Evolutionary conservation across 2,888 invertebrate genomes (phyloP), one percentile per base, ranked within the genome.

Genomic region (Drosophila anomelani): DNA sequence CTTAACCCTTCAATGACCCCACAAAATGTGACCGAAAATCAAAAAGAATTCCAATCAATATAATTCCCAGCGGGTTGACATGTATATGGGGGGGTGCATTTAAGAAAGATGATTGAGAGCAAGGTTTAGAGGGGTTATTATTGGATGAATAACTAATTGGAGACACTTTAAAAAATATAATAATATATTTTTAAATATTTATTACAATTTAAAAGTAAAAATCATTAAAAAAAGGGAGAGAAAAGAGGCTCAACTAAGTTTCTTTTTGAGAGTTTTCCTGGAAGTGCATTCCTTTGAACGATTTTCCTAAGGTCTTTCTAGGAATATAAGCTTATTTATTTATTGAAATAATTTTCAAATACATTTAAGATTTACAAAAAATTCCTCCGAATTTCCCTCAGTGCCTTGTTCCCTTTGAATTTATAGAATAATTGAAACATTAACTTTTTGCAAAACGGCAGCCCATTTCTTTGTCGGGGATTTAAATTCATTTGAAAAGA

Each of bases 401-500:
- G 32, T 66, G 34, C 26, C n/a, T 10, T 34, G 26, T 34, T 23
- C 47, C 34, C 23, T 29, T 51, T 55, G 46, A 36, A 64, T 54
- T 66, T 63, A 68, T 63, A 59, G 75, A 75, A 67, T 88, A 88
- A 86, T 86, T 86, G 88, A 86, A 85, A 86, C 88, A 88, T 86
- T 86, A 86, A 86, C 86, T 85, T 85, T 66, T 76, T 77, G 78
- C 78, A 71, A 76, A 85, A 79, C 85, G 83, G 72, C 83, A 83
- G 84, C 86, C 74, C 75, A 74, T 78, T 83, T 78, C 70, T 77
- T 71, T 72, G 78, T 77, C 78, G 76, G 77, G 86, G 87, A 86
- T 86, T 86, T 88, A 88, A 86, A 86, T 88, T 86, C 87, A 86
- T 86, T 88, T 81, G 56, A 69, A 59, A 72, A 44, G n/a, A 41